A percentile compares a stretch with the other conserved stretches of the same genome.
Conservation (phyloP, 1,140 invertebrate species). For the Drosophila nannoptera region DNA sequence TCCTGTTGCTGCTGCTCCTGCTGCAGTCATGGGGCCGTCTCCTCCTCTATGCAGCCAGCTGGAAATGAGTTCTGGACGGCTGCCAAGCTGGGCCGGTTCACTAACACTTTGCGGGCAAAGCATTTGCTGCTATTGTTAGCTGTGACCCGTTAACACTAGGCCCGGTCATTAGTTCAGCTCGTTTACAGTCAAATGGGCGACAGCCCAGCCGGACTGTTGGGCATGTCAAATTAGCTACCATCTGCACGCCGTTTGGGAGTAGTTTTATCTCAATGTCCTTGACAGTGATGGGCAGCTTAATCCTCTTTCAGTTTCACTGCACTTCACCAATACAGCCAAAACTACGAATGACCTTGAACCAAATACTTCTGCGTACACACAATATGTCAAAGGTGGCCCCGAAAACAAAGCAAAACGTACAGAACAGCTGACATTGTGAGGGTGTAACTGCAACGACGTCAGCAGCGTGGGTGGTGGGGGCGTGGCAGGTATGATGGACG, state of each 20-base stretch:
- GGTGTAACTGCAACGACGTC: slow-evolving; percentile 50
- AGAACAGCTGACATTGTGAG: slow-evolving; percentile 31
- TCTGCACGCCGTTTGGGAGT: too few species aligned
- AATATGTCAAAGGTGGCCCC: slow-evolving; percentile 12
- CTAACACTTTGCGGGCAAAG: slow-evolving; percentile 17
- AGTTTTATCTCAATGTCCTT: neutral
- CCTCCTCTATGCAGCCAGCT: slow-evolving; percentile 6
- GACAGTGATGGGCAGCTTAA: slow-evolving; percentile 18
- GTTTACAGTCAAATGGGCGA: slow-evolving; percentile 4
- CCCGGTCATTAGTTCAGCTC: neutral
- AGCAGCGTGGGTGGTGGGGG: slow-evolving; percentile 39
- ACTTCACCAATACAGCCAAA: neutral
- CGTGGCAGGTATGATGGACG: neutral
- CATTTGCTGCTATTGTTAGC: slow-evolving; percentile 18
- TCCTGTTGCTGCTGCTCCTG: slow-evolving; percentile 54
- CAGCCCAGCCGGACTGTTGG: neutral
- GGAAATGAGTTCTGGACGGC: slow-evolving; percentile 31
- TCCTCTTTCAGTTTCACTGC: slow-evolving; percentile 11
- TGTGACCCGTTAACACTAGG: slow-evolving; percentile 27
- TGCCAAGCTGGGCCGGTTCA: slow-evolving; percentile 34
- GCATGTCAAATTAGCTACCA: neutral
- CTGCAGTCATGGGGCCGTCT: neutral
- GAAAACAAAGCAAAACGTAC: slow-evolving; percentile 9
- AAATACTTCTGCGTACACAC: slow-evolving; percentile 18
- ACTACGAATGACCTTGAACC: slow-evolving; percentile 39